These are phyloP conservation scores for Pandemis heparana DNA, from an alignment of 2,888 invertebrate genomes.

Conservation along the genomic window DNA sequence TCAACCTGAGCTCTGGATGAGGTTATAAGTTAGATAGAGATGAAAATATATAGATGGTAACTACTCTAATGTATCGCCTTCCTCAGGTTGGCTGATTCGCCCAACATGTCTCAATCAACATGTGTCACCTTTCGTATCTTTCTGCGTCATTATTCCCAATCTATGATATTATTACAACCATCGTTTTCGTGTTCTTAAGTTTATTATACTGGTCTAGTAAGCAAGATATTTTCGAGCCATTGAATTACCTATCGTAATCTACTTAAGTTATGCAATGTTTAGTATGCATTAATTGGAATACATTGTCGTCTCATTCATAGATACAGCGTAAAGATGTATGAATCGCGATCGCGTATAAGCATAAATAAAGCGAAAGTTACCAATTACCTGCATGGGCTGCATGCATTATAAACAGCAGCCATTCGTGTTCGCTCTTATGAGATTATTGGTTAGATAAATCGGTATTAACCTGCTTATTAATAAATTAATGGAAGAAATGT, in stretches of 20 bases:
- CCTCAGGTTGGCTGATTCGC: no score
- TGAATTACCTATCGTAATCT: background rate
- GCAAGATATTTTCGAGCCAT: no score
- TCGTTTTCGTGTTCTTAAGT: no score
- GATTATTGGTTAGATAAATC: background rate
- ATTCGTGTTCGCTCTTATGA: background rate
- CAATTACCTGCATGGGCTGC: conserved; percentile 31
- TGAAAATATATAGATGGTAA: no score
- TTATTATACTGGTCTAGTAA: no score
- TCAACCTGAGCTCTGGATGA: no score
- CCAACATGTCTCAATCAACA: no score
- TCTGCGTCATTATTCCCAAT: no score
- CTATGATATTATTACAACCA: no score
- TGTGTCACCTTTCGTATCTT: no score
- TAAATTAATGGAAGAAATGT: conserved; percentile 8
- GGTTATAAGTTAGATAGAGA: no score
- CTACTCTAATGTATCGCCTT: no score
- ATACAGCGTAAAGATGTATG: conserved; percentile 6
- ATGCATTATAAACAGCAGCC: conserved; percentile 11
- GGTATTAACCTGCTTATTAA: background rate
- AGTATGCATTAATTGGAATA: background rate
- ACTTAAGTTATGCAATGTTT: background rate
- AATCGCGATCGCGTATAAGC: background rate
- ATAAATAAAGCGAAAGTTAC: conserved; percentile 24
- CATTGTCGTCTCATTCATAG: background rate